These are phyloP conservation scores for Acanthis flammea DNA, from an alignment of 2,797 vertebrate species.

Conservation along the genomic window DNA sequence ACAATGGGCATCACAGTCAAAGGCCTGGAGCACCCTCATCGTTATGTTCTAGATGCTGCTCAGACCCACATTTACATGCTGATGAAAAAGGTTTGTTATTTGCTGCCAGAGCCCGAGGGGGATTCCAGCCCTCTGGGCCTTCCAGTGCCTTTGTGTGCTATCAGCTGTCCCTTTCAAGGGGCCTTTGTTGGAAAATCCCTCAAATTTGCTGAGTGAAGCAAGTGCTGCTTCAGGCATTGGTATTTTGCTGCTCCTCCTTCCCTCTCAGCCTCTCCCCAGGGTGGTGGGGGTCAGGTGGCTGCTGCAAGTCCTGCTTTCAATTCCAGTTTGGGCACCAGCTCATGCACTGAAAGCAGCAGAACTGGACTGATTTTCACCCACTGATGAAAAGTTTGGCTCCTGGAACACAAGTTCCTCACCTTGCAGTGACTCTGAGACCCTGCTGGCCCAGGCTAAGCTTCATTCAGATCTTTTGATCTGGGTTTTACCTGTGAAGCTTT, in stretches of 20 bases:
- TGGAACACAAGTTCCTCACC: not conserved
- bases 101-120: conserved; percentile 2
- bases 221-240: not conserved
- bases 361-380: not conserved
- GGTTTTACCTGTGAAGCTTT: conserved; percentile 1
- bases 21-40: conserved; percentile 91
- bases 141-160: not conserved
- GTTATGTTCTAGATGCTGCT: conserved; percentile 93
- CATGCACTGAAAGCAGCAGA: not conserved
- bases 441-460: not conserved
- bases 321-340: not conserved
- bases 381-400: not conserved
- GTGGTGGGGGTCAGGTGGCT: not conserved
- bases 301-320: not conserved
- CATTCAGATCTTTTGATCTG: not conserved
- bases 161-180: not conserved
- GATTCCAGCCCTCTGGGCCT: not conserved
- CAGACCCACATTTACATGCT: conserved; percentile 99
- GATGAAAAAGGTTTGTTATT: conserved; percentile 92
- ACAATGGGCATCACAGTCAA: conserved; percentile 96
- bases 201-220: not conserved
- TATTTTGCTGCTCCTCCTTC: not conserved
- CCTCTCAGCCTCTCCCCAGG: not conserved
- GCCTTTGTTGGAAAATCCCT: conserved; percentile 4
- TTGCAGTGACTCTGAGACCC: not conserved